Conservation (phyloP, 2,113 vertebrate species). For the Passerina amoena region DNA sequence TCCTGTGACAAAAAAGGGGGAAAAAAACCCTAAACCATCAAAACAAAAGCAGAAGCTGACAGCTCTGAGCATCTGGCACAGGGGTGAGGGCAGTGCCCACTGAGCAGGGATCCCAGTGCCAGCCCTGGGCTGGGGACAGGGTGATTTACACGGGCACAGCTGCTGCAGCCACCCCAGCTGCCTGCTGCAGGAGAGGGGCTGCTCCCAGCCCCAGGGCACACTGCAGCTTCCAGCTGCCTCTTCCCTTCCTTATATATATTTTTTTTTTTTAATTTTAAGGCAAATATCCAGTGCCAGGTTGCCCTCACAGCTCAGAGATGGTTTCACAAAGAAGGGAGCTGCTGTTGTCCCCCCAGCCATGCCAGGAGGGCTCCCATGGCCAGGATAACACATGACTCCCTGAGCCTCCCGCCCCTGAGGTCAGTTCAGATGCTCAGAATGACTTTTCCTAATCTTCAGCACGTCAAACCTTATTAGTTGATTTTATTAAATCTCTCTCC, state of each 20-base stretch:
- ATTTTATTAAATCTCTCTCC: constrained; percentile 36
- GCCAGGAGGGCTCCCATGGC: background rate
- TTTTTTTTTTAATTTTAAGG: background rate
- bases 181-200: background rate
- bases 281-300: background rate
- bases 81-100: background rate
- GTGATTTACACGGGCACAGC: background rate
- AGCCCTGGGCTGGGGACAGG: background rate
- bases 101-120: accelerated
- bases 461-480: constrained; percentile 8
- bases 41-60: background rate
- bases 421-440: background rate
- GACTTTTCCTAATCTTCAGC: constrained; percentile 3
- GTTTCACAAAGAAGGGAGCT: background rate
- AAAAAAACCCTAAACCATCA: background rate
- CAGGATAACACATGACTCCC: accelerated
- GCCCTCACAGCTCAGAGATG: background rate
- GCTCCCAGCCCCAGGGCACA: background rate
- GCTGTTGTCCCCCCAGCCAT: background rate
- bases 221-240: background rate
- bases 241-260: too few species aligned
- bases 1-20: background rate
- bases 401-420: background rate
- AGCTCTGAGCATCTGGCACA: background rate
- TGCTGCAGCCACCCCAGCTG: background rate